These are phyloP conservation scores for Phthorimaea operculella DNA, from an alignment of 1,140 invertebrate species.

Conservation along the genomic window DNA sequence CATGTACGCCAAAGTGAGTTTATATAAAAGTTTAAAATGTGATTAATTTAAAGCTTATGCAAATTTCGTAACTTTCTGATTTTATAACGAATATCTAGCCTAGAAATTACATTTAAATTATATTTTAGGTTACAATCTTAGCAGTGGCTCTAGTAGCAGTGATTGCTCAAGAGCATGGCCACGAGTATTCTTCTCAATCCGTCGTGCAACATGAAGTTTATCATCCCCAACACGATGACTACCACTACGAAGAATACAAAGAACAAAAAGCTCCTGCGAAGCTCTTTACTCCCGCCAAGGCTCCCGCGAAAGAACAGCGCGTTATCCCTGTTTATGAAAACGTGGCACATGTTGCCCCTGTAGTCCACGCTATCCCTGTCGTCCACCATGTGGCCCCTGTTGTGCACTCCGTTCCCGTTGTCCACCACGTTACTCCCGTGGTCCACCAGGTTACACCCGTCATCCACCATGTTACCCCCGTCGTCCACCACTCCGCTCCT, in stretches of 20 bases:
- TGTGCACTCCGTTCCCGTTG: constrained; percentile 11
- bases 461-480: constrained; percentile 18
- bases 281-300: background rate
- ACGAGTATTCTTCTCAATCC: constrained; percentile 22
- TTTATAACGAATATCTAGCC: too few relatives aligned
- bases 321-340: background rate
- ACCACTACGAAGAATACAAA: constrained; percentile 10
- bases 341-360: background rate
- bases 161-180: constrained; percentile 15
- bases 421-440: constrained; percentile 5
- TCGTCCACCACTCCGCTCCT: constrained; percentile 10
- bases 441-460: constrained; percentile 23
- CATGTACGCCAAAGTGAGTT: background rate
- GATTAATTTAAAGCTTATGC: too few relatives aligned
- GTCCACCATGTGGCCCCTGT: background rate
- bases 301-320: background rate
- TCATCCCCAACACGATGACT: constrained; percentile 2
- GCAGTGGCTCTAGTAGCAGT: background rate
- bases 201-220: constrained; percentile 13
- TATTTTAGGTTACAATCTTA: background rate
- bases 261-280: background rate
- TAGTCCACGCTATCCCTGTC: background rate
- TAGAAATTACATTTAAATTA: too few relatives aligned
- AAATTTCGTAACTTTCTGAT: too few relatives aligned
- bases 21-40: background rate